phyloP scores from a whole-genome alignment of 2,888 invertebrate species.

The Linnaemya vulpina region DNA sequence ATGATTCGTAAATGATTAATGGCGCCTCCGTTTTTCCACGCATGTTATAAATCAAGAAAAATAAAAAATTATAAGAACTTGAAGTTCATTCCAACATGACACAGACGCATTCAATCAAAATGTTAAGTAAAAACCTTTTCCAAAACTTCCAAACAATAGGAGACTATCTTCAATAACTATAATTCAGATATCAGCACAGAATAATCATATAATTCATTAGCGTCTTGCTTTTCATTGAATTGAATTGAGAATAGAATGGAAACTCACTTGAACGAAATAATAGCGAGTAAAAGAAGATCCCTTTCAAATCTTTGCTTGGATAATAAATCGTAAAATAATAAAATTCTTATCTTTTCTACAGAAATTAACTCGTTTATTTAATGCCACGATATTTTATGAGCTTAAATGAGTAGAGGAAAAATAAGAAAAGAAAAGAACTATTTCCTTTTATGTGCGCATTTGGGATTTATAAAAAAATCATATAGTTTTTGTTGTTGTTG shows the following conservation, averaged over 20 bases:
- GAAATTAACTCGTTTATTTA: conserved; percentile 52
- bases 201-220: conserved; percentile 54
- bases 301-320: conserved; percentile 17
- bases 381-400: conserved; percentile 16
- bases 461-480: conserved; percentile 31
- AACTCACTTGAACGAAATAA: conserved; percentile 5
- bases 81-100: neutral
- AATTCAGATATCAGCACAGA: conserved; percentile 40
- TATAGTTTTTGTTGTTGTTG: neutral
- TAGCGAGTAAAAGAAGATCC: neutral
- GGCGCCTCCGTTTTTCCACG: conserved; percentile 52
- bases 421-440: neutral
- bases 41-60: neutral
- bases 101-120: conserved; percentile 16
- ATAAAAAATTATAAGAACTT: neutral
- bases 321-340: conserved; percentile 18
- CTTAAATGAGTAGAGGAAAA: neutral
- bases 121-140: conserved; percentile 32
- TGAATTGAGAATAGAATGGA: neutral
- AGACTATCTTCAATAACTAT: conserved; percentile 36
- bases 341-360: conserved; percentile 51
- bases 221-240: conserved; percentile 7
- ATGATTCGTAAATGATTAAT: conserved; percentile 67
- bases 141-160: conserved; percentile 27
- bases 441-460: conserved; percentile 38